These are phyloP conservation scores for Corythornis madagascariensis DNA, from an alignment of 2,113 vertebrate genomes.

Conservation along the genomic window DNA sequence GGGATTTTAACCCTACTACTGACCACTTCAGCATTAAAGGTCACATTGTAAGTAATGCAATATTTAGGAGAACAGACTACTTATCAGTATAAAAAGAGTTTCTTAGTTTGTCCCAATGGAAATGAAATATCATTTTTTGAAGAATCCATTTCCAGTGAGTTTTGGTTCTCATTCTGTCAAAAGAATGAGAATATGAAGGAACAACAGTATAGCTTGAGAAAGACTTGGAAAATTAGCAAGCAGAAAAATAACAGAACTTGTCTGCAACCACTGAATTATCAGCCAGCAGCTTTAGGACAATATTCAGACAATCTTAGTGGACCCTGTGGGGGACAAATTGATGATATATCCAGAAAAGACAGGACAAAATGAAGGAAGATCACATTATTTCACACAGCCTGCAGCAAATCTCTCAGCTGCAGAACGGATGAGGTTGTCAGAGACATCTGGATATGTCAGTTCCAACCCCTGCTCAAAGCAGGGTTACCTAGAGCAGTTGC, in stretches of 20 bases:
- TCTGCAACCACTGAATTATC: neutral
- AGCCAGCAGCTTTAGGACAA: neutral
- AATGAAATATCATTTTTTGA: neutral
- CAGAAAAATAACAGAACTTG: neutral
- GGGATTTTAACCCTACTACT: neutral
- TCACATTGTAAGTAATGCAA: neutral
- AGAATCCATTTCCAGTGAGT: neutral
- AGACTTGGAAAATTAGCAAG: neutral
- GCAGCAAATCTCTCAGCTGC: fast-evolving
- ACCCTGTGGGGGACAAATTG: neutral
- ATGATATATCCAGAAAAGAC: neutral
- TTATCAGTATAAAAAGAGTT: neutral
- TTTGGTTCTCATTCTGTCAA: neutral
- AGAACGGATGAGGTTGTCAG: neutral
- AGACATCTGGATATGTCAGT: neutral
- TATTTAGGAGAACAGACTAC: neutral
- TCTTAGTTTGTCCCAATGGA: neutral
- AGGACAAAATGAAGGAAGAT: neutral
- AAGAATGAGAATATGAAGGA: neutral
- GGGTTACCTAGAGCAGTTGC: neutral
- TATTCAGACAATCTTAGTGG: neutral
- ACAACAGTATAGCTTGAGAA: neutral
- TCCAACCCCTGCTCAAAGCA: neutral
- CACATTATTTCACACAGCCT: neutral
- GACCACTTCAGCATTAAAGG: neutral